Base-by-base conservation (phyloP, 2,888 invertebrate species). In the Sinohyriopsis cumingii region DNA sequence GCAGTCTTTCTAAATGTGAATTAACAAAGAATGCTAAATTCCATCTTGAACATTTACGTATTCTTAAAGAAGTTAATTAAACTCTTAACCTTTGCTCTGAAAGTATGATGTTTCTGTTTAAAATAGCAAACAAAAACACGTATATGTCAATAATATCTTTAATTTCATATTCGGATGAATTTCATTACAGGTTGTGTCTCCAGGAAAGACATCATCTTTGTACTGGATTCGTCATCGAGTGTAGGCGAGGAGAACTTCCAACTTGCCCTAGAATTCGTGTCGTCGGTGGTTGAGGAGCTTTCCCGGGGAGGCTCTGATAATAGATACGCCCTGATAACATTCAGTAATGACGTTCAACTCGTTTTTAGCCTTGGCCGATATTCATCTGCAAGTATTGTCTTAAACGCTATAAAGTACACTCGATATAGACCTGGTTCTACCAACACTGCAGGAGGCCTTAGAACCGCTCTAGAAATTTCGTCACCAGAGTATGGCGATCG, bases 191-290 rank as follows among this genome's bases (percentile, higher is more conserved):
- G 75, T 53, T 86, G 86, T 67, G 72, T 79, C 20, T 63, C 71
- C 5, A 74, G 67, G 22, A 85, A 85, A 71, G 86, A 86, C 72
- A 79, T 86, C 28, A 76, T 77, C n/a, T 81, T 86, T 68, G 79
- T 86, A 9, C 61, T 86, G 67, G 86, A 86, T 69, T 80, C 85
- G n/a, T 85, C 85, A 9, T 78, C 82, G 55, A 84, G 84, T 63
- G 82, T 85, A 9, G 85, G 85, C 7, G 72, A 65, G 3, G 64
- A 65, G 5, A 85, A 86, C 77, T 86, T 81, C 71, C 59, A 81
- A 28, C 63, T 69, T 18, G 81, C 84, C 68, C 68, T 84, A 25
- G 67, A 75, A 18, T 86, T 82, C 66, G 72, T 84, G 9, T 66
- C 72, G 18, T 45, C 65, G 3, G 55, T 85, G 24, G 78, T 84